These are phyloP conservation scores for Anolis apletophallus DNA, from an alignment of 2,797 vertebrate species.

Conservation along the genomic window DNA sequence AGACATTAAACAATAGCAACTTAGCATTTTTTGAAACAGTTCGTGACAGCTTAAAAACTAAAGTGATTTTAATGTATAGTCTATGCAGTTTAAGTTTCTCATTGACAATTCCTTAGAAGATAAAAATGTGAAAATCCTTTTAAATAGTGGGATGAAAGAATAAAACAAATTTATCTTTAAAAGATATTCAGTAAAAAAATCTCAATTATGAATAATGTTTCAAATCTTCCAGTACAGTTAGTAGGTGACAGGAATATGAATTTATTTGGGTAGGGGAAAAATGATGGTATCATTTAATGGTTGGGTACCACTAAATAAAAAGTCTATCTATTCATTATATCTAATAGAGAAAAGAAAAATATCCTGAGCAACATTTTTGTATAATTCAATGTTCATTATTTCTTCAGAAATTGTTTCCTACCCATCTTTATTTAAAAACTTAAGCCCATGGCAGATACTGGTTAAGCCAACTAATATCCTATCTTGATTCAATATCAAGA, in stretches of 20 bases:
- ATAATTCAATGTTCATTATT: conserved; percentile 78
- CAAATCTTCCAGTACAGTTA: conserved; percentile 81
- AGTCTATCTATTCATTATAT: conserved; percentile 81
- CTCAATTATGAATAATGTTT: conserved; percentile 87
- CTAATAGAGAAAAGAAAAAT: conserved; percentile 80
- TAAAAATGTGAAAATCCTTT: conserved; percentile 92
- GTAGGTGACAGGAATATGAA: conserved; percentile 82
- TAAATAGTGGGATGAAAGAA: conserved; percentile 92
- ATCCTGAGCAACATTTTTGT: conserved; percentile 74
- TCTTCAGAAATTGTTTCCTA: conserved; percentile 76
- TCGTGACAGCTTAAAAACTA: conserved; percentile 92
- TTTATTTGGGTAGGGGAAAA: conserved; percentile 82
- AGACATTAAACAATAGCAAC: conserved; percentile 93
- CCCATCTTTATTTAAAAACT: conserved; percentile 77
- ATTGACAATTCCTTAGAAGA: conserved; percentile 88
- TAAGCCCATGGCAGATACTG: conserved; percentile 63
- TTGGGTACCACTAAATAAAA: conserved; percentile 81
- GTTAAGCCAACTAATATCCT: conserved; percentile 44
- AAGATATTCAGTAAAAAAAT: conserved; percentile 85
- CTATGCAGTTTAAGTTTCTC: conserved; percentile 86
- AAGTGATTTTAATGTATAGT: conserved; percentile 94
- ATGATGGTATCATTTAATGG: conserved; percentile 82
- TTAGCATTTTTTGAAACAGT: conserved; percentile 90
- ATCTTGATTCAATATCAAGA: conserved; percentile 66
- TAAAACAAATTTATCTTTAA: conserved; percentile 95